Evolutionary conservation across 2,888 invertebrate species (phyloP), one percentile per base, ranked within the genome.

Genomic region (Asteroscopus sphinx): DNA sequence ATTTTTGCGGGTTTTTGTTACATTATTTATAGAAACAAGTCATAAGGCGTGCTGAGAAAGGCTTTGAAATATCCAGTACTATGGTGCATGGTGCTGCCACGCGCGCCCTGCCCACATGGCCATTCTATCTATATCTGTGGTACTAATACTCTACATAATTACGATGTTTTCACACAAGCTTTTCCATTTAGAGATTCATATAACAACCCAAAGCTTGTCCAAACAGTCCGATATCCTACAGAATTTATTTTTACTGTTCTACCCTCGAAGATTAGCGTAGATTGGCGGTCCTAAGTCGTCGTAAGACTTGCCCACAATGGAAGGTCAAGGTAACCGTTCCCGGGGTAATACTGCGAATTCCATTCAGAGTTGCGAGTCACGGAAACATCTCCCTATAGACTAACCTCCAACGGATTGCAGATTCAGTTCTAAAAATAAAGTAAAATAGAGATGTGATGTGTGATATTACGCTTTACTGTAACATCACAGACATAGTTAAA

Each of bases 241-340:
- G 12, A 68, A 62, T 63, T 55, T 41, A 46, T 55, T 62, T 51
- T 45, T 44, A 37, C 26, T 39, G 16, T 16, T 42, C 15, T 41
- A 48, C 26, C 36, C 25, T 33, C n/a, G 35, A 49, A 49, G 55
- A 32, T 51, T 33, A 59, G 36, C 35, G 40, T 40, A 55, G 36
- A 53, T 71, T 56, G 45, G 36, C 21, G 21, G 13, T 51, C 47
- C 15, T 41, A 36, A 73, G 46, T 57, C 47, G 40, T 36, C n/a
- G 39, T 54, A 46, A 53, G 16, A 68, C 48, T 41, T 13, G 4
- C 17, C 12, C 32, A 46, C 70, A 73, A 68, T 44, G 30, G 46
- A 66, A 70, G 61, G 71, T 55, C 71, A 55, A 74, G 61, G 71
- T 51, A 37, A 47, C 21, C 12, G 21, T 33, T 35, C 54, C 35